A percentile compares a stretch with the other conserved stretches of the same genome.
Conservation (phyloP, 2,888 invertebrate genomes). For the Meandrusa payeni region DNA sequence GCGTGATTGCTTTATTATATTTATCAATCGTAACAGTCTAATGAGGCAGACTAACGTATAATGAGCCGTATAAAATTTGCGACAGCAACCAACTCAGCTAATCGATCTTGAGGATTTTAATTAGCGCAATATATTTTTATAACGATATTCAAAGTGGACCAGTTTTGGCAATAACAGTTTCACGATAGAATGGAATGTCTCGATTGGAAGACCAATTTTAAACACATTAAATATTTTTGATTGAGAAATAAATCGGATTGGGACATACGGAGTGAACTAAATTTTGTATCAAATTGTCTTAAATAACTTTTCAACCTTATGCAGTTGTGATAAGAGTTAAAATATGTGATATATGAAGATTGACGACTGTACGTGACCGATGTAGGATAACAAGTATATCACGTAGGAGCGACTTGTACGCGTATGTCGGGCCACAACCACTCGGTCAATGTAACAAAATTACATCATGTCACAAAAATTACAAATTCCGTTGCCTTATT, state of each 20-base stretch:
- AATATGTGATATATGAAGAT: no score
- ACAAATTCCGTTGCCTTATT: no score
- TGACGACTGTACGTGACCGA: constrained; percentile 7
- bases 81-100: constrained; percentile 4
- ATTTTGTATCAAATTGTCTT: no score
- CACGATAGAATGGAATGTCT: constrained; percentile 1
- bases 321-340: background rate
- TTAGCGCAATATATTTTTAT: constrained; percentile 5
- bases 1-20: no score
- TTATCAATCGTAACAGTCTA: no score
- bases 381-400: constrained; percentile 8
- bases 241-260: constrained; percentile 12
- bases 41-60: no score
- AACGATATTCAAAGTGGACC: background rate
- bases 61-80: background rate
- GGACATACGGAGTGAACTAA: no score
- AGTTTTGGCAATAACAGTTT: constrained; percentile 1
- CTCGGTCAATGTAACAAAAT: constrained; percentile 12
- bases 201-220: constrained; percentile 1
- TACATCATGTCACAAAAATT: constrained; percentile 11
- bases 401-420: constrained; percentile 13
- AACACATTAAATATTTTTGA: constrained; percentile 5
- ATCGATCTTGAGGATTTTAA: constrained; percentile 2
- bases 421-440: constrained; percentile 4
- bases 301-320: no score